A percentile compares a stretch with the other conserved stretches of the same genome.
phyloP scores from a whole-genome alignment of 2,888 invertebrate species.

The Spisula solida region DNA sequence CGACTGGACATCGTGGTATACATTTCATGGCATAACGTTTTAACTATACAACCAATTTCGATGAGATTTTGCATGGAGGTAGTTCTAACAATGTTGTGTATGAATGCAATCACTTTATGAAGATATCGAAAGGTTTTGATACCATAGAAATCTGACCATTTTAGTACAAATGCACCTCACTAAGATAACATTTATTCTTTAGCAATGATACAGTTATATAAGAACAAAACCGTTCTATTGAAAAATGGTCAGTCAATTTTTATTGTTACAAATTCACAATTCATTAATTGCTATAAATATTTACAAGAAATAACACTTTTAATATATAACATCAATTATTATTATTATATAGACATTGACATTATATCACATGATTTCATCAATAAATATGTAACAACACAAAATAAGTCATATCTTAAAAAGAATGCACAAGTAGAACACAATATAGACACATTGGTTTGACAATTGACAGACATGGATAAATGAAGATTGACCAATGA shows the following conservation, averaged over 20 bases:
- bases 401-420: background rate
- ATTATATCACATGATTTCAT: background rate
- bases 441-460: background rate
- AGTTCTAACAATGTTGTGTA: no score
- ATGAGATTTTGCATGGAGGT: no score
- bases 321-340: background rate
- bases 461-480: background rate
- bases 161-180: no score
- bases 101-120: no score
- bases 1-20: no score
- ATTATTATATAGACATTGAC: background rate
- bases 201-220: no score
- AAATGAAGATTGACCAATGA: background rate
- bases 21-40: no score
- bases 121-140: no score
- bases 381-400: background rate
- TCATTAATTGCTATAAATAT: background rate
- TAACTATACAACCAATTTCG: no score
- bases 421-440: background rate
- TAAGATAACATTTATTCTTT: no score
- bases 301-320: background rate
- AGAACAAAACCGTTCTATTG: background rate
- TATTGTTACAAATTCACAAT: slow-evolving; percentile 20
- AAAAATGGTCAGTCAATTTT: background rate
- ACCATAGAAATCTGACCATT: no score